phyloP scores from a whole-genome alignment of 1,140 invertebrate species.

The Drosophila tani region DNA sequence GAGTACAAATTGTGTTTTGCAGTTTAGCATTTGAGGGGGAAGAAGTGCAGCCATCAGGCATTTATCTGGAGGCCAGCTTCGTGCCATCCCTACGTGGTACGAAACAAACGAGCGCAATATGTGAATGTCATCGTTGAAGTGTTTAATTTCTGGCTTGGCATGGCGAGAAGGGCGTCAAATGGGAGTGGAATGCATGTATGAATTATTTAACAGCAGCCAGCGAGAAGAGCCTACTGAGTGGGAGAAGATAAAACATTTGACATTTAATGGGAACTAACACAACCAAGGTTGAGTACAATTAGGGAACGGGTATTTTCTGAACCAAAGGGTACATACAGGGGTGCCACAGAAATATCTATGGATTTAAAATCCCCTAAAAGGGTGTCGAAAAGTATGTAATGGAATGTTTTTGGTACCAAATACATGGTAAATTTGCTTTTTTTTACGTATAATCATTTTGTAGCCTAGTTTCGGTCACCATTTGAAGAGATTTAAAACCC shows the following conservation, averaged over 20 bases:
- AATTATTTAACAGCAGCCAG: conserved; percentile 17
- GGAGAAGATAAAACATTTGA: conserved; percentile 16
- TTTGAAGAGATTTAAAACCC: no score
- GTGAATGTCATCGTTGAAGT: conserved; percentile 12
- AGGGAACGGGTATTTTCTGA: neutral
- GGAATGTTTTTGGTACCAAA: no score
- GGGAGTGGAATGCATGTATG: conserved; percentile 8
- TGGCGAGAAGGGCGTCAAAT: neutral
- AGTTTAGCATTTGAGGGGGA: conserved; percentile 6
- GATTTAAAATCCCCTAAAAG: no score
- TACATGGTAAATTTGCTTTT: no score
- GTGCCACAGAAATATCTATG: no score
- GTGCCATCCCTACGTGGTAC: conserved; percentile 10
- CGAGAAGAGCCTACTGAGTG: neutral
- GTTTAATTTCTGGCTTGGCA: conserved; percentile 14
- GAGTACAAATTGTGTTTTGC: conserved; percentile 4
- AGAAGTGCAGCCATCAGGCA: conserved; percentile 7
- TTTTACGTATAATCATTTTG: no score
- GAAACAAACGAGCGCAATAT: conserved; percentile 10
- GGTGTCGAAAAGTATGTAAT: no score
- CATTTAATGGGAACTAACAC: conserved; percentile 11
- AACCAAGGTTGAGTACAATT: neutral
- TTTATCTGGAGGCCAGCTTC: conserved; percentile 3
- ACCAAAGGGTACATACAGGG: neutral
- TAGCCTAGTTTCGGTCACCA: no score